Percentiles rank a stretch among this genome's conserved stretches.
phyloP scores from a whole-genome alignment of 2,113 vertebrate species.

The Limnothrissa miodon region DNA sequence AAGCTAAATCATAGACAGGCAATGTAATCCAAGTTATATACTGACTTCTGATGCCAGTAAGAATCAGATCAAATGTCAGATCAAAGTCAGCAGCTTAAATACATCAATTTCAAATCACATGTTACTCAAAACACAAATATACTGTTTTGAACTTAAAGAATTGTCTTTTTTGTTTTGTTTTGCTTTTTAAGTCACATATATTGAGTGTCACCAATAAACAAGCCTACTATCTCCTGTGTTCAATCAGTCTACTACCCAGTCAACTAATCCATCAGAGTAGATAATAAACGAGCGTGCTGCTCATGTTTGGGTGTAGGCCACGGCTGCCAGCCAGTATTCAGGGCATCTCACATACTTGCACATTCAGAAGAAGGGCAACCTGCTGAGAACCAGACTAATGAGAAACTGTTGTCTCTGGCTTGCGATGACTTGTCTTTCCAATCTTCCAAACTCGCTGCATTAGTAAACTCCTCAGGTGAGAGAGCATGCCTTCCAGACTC shows the following conservation, averaged over 20 bases:
- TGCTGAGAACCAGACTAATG: constrained; percentile 53
- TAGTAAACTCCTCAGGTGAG: constrained; percentile 41
- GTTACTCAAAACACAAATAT: too few species aligned
- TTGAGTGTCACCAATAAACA: background rate
- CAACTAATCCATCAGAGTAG: too few species aligned
- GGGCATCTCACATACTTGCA: background rate
- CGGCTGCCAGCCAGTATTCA: background rate
- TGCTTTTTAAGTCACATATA: too few species aligned
- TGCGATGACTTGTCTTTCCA: constrained; percentile 41
- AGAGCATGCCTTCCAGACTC: constrained; percentile 44
- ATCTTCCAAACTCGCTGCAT: constrained; percentile 54
- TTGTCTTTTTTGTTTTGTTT: too few species aligned
- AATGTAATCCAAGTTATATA: background rate
- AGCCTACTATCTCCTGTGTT: background rate
- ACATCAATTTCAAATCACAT: background rate
- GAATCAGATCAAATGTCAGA: background rate
- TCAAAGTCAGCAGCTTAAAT: background rate
- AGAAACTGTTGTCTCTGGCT: constrained; percentile 50
- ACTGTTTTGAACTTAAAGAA: too few species aligned
- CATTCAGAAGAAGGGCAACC: background rate
- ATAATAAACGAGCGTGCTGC: background rate
- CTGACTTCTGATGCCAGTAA: background rate
- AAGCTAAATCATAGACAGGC: too few species aligned
- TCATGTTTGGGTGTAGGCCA: background rate
- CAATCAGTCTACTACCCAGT: background rate